A percentile compares a stretch with the other conserved stretches of the same genome.
Evolutionary conservation across 2,113 vertebrate genomes (phyloP).

Genomic region (Passer domesticus): DNA sequence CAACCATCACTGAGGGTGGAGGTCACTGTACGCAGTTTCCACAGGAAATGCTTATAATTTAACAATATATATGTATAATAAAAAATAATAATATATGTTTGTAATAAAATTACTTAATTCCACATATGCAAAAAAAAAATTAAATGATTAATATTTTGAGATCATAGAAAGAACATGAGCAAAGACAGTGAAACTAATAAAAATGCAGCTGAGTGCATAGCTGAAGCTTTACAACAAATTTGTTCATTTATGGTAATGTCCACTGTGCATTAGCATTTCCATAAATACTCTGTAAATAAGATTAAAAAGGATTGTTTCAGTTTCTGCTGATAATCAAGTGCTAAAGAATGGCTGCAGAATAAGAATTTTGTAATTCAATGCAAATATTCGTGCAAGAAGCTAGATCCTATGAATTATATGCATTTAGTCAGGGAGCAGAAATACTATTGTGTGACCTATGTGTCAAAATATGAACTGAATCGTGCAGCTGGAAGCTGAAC

Average conservation of each 20-base stretch:
- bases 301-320: not conserved
- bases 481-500: slow-evolving; percentile 37
- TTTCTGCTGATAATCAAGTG: slow-evolving; percentile 4
- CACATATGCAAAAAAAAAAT: not conserved
- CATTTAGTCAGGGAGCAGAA: slow-evolving; percentile 34
- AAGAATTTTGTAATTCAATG: slow-evolving; percentile 12
- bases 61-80: not conserved
- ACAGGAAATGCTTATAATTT: not conserved
- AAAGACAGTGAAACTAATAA: not conserved
- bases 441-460: slow-evolving; percentile 13
- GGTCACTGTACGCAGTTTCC: not conserved
- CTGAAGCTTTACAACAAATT: slow-evolving; percentile 11
- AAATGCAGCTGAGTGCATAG: not conserved
- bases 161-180: not conserved
- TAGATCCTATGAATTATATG: not conserved
- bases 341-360: slow-evolving; percentile 8
- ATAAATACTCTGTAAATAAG: slow-evolving; percentile 12
- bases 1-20: not conserved
- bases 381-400: slow-evolving; percentile 3
- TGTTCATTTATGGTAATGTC: not conserved
- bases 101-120: not conserved
- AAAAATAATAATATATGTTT: not conserved
- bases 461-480: slow-evolving; percentile 25
- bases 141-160: not conserved
- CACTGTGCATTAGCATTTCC: not conserved